Percentiles rank a stretch among this genome's conserved stretches.
phyloP scores from a whole-genome alignment of 30 jellyfish, hydroid and myxozoan species.

The Nemopilema nomurai region DNA sequence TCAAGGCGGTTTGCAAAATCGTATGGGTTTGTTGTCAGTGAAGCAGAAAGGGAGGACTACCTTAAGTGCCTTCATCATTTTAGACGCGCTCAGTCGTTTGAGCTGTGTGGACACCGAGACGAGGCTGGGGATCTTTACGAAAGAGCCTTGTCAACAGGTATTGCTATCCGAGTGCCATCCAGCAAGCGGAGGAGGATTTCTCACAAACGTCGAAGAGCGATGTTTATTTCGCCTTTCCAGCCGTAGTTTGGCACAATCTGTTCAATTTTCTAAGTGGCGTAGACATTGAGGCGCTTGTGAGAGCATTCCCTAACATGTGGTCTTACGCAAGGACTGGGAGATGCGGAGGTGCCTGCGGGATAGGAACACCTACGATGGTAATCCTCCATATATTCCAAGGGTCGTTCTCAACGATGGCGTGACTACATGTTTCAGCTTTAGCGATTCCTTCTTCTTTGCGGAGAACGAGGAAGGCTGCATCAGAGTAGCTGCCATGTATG shows the following conservation, averaged over 20 bases:
- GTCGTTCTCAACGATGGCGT: slow-evolving; percentile 47
- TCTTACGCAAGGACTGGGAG: slow-evolving; percentile 29
- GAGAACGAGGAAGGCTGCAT: slow-evolving; percentile 58
- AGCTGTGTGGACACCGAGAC: slow-evolving; percentile 17
- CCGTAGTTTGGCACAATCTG: slow-evolving; percentile 49
- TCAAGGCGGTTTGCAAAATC: slow-evolving; percentile 27
- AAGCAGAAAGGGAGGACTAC: slow-evolving; percentile 57
- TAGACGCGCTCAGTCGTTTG: slow-evolving; percentile 58
- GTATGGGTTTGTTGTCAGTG: slow-evolving; percentile 54
- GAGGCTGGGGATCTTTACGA: slow-evolving; percentile 53
- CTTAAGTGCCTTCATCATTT: slow-evolving; percentile 49
- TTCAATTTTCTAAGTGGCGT: slow-evolving; percentile 28
- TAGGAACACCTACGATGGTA: background rate
- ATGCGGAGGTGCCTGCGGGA: background rate
- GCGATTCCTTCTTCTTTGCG: slow-evolving; percentile 41
- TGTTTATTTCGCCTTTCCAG: slow-evolving; percentile 21
- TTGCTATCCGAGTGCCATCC: slow-evolving; percentile 49
- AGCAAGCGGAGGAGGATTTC: background rate
- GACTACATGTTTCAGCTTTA: slow-evolving; percentile 25
- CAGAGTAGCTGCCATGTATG: slow-evolving; percentile 76
- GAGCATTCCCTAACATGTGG: slow-evolving; percentile 29
- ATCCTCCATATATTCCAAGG: slow-evolving; percentile 28
- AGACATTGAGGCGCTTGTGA: slow-evolving; percentile 31
- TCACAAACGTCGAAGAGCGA: background rate
- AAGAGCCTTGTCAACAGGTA: slow-evolving; percentile 73